Evolutionary conservation across 2,113 vertebrate species (phyloP).

Genomic region (Carettochelys insculpta): DNA sequence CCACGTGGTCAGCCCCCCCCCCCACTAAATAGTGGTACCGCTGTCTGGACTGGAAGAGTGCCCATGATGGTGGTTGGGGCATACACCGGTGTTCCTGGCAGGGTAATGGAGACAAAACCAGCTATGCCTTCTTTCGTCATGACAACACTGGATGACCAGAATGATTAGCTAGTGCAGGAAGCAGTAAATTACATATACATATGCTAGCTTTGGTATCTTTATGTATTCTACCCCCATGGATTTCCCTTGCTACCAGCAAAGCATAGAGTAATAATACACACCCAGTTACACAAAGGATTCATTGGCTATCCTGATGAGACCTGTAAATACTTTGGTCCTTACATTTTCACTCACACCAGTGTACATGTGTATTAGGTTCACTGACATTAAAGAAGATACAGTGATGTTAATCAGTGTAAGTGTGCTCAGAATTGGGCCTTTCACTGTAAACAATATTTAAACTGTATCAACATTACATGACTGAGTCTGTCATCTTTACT

Average conservation of each 20-base stretch:
- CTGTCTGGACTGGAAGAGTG: neutral
- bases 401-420: slow-evolving; percentile 24
- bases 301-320: slow-evolving; percentile 14
- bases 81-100: neutral
- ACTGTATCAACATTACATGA: slow-evolving; percentile 41
- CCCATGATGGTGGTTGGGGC: neutral
- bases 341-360: slow-evolving; percentile 10
- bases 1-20: neutral
- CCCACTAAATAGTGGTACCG: neutral
- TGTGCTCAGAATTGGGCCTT: slow-evolving; percentile 35
- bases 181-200: neutral
- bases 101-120: neutral
- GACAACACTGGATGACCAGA: neutral
- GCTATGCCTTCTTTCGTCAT: neutral
- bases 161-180: neutral
- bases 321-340: neutral
- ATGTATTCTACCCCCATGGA: neutral
- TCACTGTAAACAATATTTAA: slow-evolving; percentile 57
- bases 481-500: slow-evolving; percentile 49
- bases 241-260: slow-evolving; percentile 22
- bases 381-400: slow-evolving; percentile 52
- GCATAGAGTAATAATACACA: slow-evolving; percentile 14
- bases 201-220: neutral
- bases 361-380: slow-evolving; percentile 31
- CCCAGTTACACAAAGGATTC: slow-evolving; percentile 9